Base-by-base conservation (phyloP, 1,140 invertebrate genomes). In the Heliconius hermathena region DNA sequence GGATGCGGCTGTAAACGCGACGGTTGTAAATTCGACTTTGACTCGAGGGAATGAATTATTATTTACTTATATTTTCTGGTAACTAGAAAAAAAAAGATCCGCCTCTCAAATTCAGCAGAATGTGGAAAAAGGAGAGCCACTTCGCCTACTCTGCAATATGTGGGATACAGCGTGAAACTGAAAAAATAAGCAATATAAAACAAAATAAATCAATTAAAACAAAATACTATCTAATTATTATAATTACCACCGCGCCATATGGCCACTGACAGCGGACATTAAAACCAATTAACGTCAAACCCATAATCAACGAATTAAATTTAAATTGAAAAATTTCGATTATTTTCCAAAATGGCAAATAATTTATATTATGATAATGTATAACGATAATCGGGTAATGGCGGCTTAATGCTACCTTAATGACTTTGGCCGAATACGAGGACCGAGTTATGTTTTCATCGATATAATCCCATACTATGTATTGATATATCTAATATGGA, bases 341-440 rank as follows among this genome's bases (percentile, higher is more conserved):
- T 73, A 29, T 54, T 22, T 71, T 57, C 52, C 18, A 49, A 54
- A 73, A 73, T 38, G 74, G 29, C 70, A 33, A 66, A n/a, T 66
- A 26, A 80, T 80, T 80, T 76, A 74, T 29, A 29, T 66, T 75
- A 80, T 73, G 74, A 73, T 80, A 80, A 80, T 76, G 74, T 49
- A 66, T 76, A 76, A 70, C 74, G 71, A 73, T 76, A 77, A 80
- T 80, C 70, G 71, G 54, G 74, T 77, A 80, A 80, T 77, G 79
- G 71, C 74, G 79, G 74, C 71, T 76, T 73, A 77, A 71, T 76
- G 79, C 71, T 77, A 80, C 73, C 79, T 80, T 80, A 80, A 80
- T 80, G 79, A 71, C 36, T 71, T 36, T 36, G 70, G 60, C 70
- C 49, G 49, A 77, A 66, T 72, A 36, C 29, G 70, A 77, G 46